Evolutionary conservation across 2,797 vertebrate genomes (phyloP), one percentile per base, ranked within the genome.

Genomic region (Sebastes variabilis): DNA sequence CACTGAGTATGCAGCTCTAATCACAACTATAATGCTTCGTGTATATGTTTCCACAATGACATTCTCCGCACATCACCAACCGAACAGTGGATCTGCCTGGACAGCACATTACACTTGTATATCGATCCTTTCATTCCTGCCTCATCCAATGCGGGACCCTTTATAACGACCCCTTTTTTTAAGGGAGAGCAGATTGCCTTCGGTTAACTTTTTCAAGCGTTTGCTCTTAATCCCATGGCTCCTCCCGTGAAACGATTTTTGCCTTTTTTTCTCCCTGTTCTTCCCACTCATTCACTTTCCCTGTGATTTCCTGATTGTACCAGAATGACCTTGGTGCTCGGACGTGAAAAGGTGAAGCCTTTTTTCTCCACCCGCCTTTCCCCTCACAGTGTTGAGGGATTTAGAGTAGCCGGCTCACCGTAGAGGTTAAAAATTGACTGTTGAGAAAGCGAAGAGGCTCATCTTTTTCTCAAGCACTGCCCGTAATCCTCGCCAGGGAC

Each of bases 381-480:
- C 10, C 56, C n/a, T 16, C 18, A 1, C 58, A 9, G 42, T 64
- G n/a, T 62, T 32, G 9, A 62, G 59, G 59, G 71, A 90, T 91
- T 92, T 92, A 83, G 80, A 80, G 52, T 89, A 92, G 83, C 88
- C 83, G 74, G 64, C 79, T 74, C 56, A 62, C 75, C 61, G 49
- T 8, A 54, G 69, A 86, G 87, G 87, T 90, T 91, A 87, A 88
- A 87, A 88, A 91, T 91, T 87, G 89, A 89, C 91, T 90, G 88
- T 75, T 85, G 88, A 90, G 85, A 84, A 88, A 69, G 87, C 79
- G 72, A 81, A 72, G 81, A 83, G 86, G 86, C 81, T 89, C 78
- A 86, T 91, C 54, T 89, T 87, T 84, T 87, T 88, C 77, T 81
- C 76, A 87, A 85, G 79, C 81, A 76, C 83, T 86, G 71, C 76